These are phyloP conservation scores for Volucella inflata DNA, from an alignment of 2,888 invertebrate species.

Conservation along the genomic window DNA sequence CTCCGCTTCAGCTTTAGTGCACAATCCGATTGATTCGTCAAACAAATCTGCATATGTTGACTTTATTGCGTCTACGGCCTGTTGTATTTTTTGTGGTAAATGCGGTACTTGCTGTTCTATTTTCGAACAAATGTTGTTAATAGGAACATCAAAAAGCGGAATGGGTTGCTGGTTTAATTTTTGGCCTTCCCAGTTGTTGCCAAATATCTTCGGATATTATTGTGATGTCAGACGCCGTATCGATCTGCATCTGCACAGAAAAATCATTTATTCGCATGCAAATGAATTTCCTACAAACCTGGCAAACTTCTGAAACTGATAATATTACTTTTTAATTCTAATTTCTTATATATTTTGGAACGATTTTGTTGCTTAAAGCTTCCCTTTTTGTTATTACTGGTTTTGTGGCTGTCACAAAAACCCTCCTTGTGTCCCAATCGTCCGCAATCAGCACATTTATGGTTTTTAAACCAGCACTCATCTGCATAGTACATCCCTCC, in stretches of 20 bases:
- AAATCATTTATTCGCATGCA: conserved; percentile 17
- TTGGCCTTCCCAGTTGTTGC: conserved; percentile 46
- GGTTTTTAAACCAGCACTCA: conserved; percentile 48
- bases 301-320: conserved; percentile 33
- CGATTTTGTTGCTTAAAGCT: neutral
- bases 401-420: conserved; percentile 41
- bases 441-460: conserved; percentile 62
- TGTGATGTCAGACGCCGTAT: conserved; percentile 47
- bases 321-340: conserved; percentile 40
- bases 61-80: neutral
- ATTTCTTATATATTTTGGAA: neutral
- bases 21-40: conserved; percentile 50
- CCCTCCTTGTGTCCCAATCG: conserved; percentile 63
- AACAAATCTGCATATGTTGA: conserved; percentile 60
- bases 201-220: conserved; percentile 53
- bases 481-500: conserved; percentile 65
- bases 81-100: neutral
- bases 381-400: conserved; percentile 3
- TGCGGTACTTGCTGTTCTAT: neutral
- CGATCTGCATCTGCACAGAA: neutral
- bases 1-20: conserved; percentile 73
- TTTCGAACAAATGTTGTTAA: conserved; percentile 44
- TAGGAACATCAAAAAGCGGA: conserved; percentile 58
- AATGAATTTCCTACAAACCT: conserved; percentile 19
- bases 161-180: conserved; percentile 35